Percentiles rank a stretch among this genome's conserved stretches.
Evolutionary conservation across 2,888 invertebrate species (phyloP).

Genomic region (Drosophila borealis): DNA sequence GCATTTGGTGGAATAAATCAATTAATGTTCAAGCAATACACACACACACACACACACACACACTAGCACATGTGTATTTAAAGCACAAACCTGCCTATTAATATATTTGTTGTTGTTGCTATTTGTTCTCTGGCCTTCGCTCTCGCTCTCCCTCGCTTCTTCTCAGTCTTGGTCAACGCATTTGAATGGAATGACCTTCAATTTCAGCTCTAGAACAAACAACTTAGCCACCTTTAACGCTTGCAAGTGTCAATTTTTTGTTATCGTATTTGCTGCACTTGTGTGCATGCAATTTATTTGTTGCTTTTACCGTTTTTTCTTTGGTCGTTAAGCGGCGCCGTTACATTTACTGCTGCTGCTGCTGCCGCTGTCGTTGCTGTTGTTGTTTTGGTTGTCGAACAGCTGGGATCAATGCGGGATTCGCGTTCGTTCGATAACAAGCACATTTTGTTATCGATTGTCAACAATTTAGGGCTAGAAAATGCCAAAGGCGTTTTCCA

Average conservation of each 20-base stretch:
- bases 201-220: constrained; percentile 1
- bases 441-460: not conserved
- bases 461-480: not conserved
- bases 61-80: constrained; percentile 3
- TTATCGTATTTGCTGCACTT: constrained; percentile 10
- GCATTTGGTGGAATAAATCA: constrained; percentile 31
- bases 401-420: constrained; percentile 24
- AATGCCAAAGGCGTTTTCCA: not conserved
- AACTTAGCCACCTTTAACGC: not conserved
- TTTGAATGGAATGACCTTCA: constrained; percentile 37
- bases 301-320: not conserved
- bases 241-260: not conserved
- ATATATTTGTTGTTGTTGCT: constrained; percentile 15
- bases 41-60: constrained; percentile 14
- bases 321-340: no score
- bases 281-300: not conserved
- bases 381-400: constrained; percentile 38
- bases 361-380: not conserved
- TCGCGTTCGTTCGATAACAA: constrained; percentile 15
- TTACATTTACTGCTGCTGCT: not conserved
- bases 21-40: constrained; percentile 16
- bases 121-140: not conserved
- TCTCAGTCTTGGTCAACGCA: constrained; percentile 7
- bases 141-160: not conserved
- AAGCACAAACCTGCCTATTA: constrained; percentile 23